phyloP scores from a whole-genome alignment of 2,113 vertebrate genomes.

The Thunnus maccoyii region DNA sequence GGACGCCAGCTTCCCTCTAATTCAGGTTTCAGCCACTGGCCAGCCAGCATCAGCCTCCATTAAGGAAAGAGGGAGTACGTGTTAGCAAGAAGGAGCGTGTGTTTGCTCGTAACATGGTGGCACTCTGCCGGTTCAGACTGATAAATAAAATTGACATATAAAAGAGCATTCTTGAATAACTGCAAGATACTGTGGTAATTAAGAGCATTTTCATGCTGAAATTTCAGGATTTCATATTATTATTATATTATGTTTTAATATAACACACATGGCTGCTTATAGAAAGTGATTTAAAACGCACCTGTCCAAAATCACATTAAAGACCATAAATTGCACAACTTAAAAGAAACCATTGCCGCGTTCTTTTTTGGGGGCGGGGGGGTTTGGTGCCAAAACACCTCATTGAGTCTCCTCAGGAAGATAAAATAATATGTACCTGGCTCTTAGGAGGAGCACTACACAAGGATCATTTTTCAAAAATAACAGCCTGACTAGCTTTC shows the following conservation, averaged over 20 bases:
- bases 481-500: slow-evolving; percentile 85
- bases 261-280: slow-evolving; percentile 14
- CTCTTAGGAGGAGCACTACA: slow-evolving; percentile 82
- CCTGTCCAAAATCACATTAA: slow-evolving; percentile 61
- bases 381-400: slow-evolving; percentile 61
- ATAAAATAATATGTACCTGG: slow-evolving; percentile 84
- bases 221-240: slow-evolving; percentile 6
- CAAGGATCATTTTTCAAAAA: slow-evolving; percentile 85
- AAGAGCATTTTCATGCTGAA: background rate
- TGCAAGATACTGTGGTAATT: slow-evolving; percentile 16
- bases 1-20: slow-evolving; percentile 70
- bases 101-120: slow-evolving; percentile 30
- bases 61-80: slow-evolving; percentile 40
- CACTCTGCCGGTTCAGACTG: slow-evolving; percentile 12
- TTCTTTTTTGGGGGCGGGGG: background rate
- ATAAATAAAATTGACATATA: slow-evolving; percentile 12
- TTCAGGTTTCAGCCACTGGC: slow-evolving; percentile 64
- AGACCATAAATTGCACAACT: slow-evolving; percentile 58
- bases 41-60: slow-evolving; percentile 55
- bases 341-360: slow-evolving; percentile 50
- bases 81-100: slow-evolving; percentile 1
- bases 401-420: slow-evolving; percentile 73
- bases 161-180: background rate
- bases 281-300: slow-evolving; percentile 46
- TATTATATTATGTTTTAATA: background rate